Evolutionary conservation across 2,888 invertebrate species (phyloP), one percentile per base, ranked within the genome.

Genomic region (Protodeltote pygarga): DNA sequence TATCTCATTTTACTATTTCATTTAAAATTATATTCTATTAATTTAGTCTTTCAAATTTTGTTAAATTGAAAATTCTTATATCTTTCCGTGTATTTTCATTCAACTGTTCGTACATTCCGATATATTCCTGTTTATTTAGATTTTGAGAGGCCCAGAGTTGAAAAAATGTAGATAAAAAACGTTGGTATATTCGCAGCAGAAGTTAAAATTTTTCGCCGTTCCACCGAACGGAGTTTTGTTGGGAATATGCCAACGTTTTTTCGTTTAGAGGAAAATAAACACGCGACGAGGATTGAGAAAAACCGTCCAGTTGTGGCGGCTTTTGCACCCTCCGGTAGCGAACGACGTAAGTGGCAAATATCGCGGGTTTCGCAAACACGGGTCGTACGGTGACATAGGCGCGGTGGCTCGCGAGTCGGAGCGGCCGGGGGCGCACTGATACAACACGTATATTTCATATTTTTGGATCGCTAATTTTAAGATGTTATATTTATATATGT

Each of bases 391-490:
- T 5, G 35, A 39, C 46, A 49, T 24, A 16, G 75, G 65, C 73
- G 78, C 61, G 73, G 66, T 78, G 81, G 79, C 83, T 82, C 75
- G 83, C 67, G 74, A 65, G 75, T 68, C 71, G 71, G 72, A 75
- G 77, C 82, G 83, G 83, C 87, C 78, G 85, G 82, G 86, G 90
- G 89, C 85, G 89, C 86, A 82, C 84, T 83, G 83, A 86, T 82
- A 87, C 87, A 85, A 86, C 85, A 85, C 87, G 91, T 89, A 92
- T 91, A 92, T 90, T 92, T 92, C 89, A 89, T 92, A 92, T 92
- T 92, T 92, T 92, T 92, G 92, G 92, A 92, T 91, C 85, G 91
- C 92, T 92, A 91, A 90, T 90, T 91, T 92, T 92, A 92, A 91
- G 92, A 92, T 88, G 89, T 90, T 92, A 91, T 91, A 92, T 92